These are phyloP conservation scores for Pseudomyrmex pallidus DNA, from an alignment of 1,140 invertebrate species.

Conservation along the genomic window DNA sequence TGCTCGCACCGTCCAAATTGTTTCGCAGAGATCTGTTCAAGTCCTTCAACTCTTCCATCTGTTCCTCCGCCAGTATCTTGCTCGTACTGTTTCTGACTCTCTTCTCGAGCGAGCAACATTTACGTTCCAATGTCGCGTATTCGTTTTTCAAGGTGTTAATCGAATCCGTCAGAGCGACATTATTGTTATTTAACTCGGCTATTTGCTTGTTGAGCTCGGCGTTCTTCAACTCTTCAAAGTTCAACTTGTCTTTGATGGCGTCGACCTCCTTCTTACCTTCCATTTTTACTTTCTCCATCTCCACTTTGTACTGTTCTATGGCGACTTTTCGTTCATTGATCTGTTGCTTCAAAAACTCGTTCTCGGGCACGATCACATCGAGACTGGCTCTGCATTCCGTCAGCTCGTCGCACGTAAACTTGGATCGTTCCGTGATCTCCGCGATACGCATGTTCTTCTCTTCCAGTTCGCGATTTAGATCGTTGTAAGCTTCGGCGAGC, in stretches of 20 bases:
- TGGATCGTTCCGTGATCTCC: conserved; percentile 76
- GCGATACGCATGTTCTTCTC: conserved; percentile 70
- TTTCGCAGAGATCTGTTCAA: conserved; percentile 76
- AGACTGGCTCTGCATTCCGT: conserved; percentile 80
- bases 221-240: conserved; percentile 68
- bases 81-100: conserved; percentile 78
- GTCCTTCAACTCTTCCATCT: conserved; percentile 76
- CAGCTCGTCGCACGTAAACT: conserved; percentile 79
- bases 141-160: conserved; percentile 68
- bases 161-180: conserved; percentile 60
- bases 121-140: conserved; percentile 44
- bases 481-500: conserved; percentile 66
- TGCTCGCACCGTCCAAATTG: conserved; percentile 80
- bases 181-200: conserved; percentile 73
- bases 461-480: conserved; percentile 66
- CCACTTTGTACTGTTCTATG: conserved; percentile 76
- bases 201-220: conserved; percentile 73
- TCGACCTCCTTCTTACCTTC: conserved; percentile 65
- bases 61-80: conserved; percentile 68
- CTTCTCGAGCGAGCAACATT: conserved; percentile 70
- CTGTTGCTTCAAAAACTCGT: conserved; percentile 76
- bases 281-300: conserved; percentile 72
- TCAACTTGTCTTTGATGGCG: conserved; percentile 71
- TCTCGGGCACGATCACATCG: conserved; percentile 77
- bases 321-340: conserved; percentile 63